A percentile compares a stretch with the other conserved stretches of the same genome.
phyloP scores from a whole-genome alignment of 2,797 vertebrate species.

The Lacerta viridis region DNA sequence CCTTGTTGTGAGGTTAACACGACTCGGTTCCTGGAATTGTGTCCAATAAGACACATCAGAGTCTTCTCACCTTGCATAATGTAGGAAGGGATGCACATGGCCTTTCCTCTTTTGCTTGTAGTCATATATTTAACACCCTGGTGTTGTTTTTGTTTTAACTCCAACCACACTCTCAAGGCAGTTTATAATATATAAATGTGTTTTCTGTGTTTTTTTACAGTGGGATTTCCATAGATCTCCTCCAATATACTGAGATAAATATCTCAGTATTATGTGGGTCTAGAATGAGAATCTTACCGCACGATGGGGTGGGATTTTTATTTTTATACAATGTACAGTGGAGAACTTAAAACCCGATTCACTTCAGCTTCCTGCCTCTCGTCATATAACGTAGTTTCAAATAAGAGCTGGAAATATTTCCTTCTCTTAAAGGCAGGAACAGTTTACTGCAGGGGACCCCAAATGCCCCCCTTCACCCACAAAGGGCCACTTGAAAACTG shows the following conservation, averaged over 20 bases:
- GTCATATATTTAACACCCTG: not conserved
- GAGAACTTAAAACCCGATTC: not conserved
- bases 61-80: not conserved
- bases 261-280: not conserved
- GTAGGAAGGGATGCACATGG: not conserved
- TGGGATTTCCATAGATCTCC: not conserved
- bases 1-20: not conserved
- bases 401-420: not conserved
- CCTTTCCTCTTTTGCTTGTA: not conserved
- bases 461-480: no score
- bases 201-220: not conserved
- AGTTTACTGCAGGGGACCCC: no score
- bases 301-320: not conserved
- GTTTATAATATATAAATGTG: not conserved
- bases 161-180: not conserved
- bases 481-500: no score
- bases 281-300: not conserved
- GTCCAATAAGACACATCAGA: not conserved
- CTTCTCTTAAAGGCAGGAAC: not conserved
- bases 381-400: no score
- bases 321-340: not conserved
- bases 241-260: not conserved
- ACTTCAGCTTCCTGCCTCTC: not conserved
- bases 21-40: not conserved
- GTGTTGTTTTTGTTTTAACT: no score